phyloP scores from a whole-genome alignment of 1,140 invertebrate genomes.

The Neodiprion pinetum region DNA sequence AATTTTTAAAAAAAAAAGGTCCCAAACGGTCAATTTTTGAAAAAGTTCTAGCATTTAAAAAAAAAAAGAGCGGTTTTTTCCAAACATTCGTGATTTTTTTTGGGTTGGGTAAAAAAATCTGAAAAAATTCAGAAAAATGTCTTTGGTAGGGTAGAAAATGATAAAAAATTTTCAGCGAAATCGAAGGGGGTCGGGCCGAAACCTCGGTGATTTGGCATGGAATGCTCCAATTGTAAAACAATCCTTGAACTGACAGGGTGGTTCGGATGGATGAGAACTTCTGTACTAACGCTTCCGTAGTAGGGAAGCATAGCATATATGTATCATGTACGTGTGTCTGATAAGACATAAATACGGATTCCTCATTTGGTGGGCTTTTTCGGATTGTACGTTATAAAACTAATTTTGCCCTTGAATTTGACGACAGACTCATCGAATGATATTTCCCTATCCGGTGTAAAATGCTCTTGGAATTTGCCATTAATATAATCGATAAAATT shows the following conservation, averaged over 20 bases:
- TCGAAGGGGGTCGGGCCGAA: too few relatives aligned
- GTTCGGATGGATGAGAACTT: conserved; percentile 25
- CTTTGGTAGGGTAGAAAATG: too few relatives aligned
- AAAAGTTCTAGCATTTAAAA: too few relatives aligned
- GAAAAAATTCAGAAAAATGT: too few relatives aligned
- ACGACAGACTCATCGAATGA: conserved; percentile 13
- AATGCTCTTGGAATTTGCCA: conserved; percentile 23
- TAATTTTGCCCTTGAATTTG: conserved; percentile 19
- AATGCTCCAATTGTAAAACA: conserved; percentile 14
- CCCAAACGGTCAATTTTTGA: too few relatives aligned
- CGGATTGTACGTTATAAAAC: conserved; percentile 12
- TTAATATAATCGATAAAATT: conserved; percentile 23
- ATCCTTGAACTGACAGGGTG: conserved; percentile 24
- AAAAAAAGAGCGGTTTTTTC: too few relatives aligned
- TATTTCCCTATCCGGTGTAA: conserved; percentile 14
- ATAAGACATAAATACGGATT: conserved; percentile 31
- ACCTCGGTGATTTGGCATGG: too few relatives aligned
- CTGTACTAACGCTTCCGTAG: conserved; percentile 28
- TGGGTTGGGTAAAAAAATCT: too few relatives aligned
- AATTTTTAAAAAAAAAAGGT: too few relatives aligned
- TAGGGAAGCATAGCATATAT: conserved; percentile 30
- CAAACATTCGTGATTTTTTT: too few relatives aligned
- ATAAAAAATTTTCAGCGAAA: too few relatives aligned
- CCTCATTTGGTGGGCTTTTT: conserved; percentile 29
- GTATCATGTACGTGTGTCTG: conserved; percentile 31